Conservation (phyloP, 2,797 vertebrate species). For the Oophaga sylvatica region DNA sequence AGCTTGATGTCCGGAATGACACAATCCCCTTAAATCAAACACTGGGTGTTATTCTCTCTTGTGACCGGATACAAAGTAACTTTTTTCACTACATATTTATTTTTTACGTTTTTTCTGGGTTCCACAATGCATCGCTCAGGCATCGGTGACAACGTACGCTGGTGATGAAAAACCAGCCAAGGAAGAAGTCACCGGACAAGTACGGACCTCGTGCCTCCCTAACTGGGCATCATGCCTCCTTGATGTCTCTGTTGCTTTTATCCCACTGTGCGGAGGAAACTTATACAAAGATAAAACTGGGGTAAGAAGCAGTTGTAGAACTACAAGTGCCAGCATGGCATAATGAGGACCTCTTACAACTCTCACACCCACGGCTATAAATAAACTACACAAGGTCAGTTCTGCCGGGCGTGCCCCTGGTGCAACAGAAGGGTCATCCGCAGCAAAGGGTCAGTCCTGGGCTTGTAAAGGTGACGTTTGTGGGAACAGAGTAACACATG, state of each 20-base stretch:
- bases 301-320: background rate
- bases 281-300: background rate
- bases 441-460: background rate
- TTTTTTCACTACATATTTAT: no score
- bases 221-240: no score
- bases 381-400: slow-evolving; percentile 22
- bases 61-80: background rate
- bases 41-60: background rate
- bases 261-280: background rate
- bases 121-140: no score
- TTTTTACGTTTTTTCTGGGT: no score
- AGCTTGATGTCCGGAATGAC: background rate
- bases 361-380: background rate
- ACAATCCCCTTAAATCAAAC: background rate
- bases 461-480: slow-evolving; percentile 7
- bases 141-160: no score
- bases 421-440: background rate
- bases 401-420: background rate
- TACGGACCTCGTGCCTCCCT: no score
- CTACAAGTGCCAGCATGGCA: background rate
- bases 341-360: background rate
- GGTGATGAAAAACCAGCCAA: no score
- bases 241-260: background rate
- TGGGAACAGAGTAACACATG: slow-evolving; percentile 15
- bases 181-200: no score